These are phyloP conservation scores for Holothuria scabra DNA, from an alignment of 53 echinoderm and acorn worm genomes.

Conservation along the genomic window DNA sequence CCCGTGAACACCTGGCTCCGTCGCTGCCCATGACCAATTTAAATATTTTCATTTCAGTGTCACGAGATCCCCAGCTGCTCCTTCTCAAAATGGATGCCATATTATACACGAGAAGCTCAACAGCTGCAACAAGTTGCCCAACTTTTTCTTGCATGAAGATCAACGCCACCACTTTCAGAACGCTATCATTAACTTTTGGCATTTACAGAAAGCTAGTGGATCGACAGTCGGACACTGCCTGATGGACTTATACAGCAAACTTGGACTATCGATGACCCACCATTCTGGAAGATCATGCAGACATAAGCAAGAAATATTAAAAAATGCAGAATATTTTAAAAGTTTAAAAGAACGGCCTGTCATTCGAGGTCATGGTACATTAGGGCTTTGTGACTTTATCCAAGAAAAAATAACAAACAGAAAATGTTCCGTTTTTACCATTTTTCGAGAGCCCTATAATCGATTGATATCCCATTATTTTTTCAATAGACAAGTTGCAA, in stretches of 20 bases:
- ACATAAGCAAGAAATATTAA: background rate
- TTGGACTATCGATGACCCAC: background rate
- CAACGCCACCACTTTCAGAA: background rate
- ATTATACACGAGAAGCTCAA: background rate
- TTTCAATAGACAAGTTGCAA: conserved; percentile 13
- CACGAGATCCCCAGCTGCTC: too few species aligned
- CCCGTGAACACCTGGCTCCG: too few species aligned
- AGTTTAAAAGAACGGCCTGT: background rate
- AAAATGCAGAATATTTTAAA: background rate
- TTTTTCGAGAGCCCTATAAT: conserved; percentile 16
- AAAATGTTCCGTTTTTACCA: background rate
- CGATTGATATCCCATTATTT: conserved; percentile 12
- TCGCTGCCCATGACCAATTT: too few species aligned
- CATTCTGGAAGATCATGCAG: background rate
- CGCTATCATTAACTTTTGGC: conserved; percentile 21
- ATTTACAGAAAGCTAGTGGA: conserved; percentile 16
- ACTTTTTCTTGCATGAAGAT: background rate
- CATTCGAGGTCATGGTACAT: background rate
- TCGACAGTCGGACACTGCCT: conserved; percentile 6
- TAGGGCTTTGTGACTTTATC: conserved; percentile 24
- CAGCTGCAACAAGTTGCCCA: conserved; percentile 14
- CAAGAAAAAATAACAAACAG: background rate
- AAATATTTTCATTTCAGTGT: too few species aligned
- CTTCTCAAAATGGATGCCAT: background rate
- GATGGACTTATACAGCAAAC: background rate